Evolutionary conservation across 2,888 invertebrate species (phyloP).

Genomic region (Blera fallax): DNA sequence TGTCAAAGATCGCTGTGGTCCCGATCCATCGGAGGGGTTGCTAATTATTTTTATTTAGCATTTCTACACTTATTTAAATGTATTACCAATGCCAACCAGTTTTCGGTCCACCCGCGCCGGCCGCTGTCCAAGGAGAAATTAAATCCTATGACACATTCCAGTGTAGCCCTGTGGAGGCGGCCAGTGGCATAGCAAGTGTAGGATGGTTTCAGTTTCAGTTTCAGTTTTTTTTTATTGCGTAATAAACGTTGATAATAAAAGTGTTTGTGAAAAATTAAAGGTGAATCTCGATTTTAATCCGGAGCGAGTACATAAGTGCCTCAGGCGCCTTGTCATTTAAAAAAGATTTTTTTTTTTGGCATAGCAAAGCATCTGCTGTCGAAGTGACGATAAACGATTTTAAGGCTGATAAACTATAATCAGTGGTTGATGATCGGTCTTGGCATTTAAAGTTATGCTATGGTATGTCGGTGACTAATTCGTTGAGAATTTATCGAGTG

Average conservation of each 20-base stretch:
- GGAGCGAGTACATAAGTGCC: background rate
- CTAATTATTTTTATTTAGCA: slow-evolving; percentile 15
- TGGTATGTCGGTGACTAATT: background rate
- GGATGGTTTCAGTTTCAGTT: background rate
- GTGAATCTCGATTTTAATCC: slow-evolving; percentile 21
- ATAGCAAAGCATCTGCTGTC: background rate
- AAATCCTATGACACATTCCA: slow-evolving; percentile 16
- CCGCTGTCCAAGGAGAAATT: background rate
- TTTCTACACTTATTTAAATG: background rate
- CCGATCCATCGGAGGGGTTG: slow-evolving; percentile 12
- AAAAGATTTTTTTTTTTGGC: background rate
- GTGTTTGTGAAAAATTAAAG: background rate
- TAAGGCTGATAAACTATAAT: background rate
- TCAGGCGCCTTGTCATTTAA: background rate
- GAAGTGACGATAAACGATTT: background rate
- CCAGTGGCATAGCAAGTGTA: slow-evolving; percentile 15
- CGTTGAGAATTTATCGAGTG: background rate
- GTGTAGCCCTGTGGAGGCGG: slow-evolving; percentile 14
- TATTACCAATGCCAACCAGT: slow-evolving; percentile 47
- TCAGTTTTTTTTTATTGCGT: slow-evolving; percentile 26
- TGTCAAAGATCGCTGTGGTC: slow-evolving; percentile 1
- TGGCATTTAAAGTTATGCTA: background rate
- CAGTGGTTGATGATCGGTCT: background rate
- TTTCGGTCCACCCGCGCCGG: slow-evolving; percentile 17
- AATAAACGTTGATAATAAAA: slow-evolving; percentile 38